Conservation (phyloP, 2,888 invertebrate genomes). For the Hyles lineata region DNA sequence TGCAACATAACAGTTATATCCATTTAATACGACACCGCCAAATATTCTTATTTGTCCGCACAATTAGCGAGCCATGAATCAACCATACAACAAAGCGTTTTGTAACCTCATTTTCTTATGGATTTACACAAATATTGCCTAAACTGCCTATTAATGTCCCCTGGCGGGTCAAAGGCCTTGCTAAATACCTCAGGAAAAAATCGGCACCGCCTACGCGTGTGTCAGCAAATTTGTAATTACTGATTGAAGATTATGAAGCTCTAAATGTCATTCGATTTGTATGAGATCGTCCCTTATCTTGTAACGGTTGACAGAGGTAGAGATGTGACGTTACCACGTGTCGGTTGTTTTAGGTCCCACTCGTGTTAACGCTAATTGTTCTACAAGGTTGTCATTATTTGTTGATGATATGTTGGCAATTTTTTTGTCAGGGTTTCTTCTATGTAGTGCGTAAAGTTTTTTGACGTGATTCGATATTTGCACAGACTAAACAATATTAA, state of each 20-base stretch:
- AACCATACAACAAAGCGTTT: conserved; percentile 47
- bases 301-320: conserved; percentile 8
- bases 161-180: conserved; percentile 15
- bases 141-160: conserved; percentile 26
- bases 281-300: conserved; percentile 16
- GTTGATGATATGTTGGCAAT: neutral
- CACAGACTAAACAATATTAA: too few relatives aligned
- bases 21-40: conserved; percentile 43
- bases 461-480: neutral
- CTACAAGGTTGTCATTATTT: neutral
- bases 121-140: conserved; percentile 44
- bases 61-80: conserved; percentile 49
- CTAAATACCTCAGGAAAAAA: conserved; percentile 20
- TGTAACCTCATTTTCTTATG: conserved; percentile 48
- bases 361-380: neutral
- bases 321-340: conserved; percentile 1
- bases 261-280: conserved; percentile 19
- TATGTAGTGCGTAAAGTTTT: neutral
- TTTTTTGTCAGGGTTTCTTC: neutral
- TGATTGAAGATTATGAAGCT: conserved; percentile 18
- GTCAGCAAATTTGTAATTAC: conserved; percentile 23
- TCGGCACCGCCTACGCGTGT: conserved; percentile 19
- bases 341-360: conserved; percentile 3
- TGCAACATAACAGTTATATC: conserved; percentile 36
- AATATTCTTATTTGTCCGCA: conserved; percentile 44